Evolutionary conservation across 1,140 invertebrate genomes (phyloP).

Genomic region (Heliconius hermathena): DNA sequence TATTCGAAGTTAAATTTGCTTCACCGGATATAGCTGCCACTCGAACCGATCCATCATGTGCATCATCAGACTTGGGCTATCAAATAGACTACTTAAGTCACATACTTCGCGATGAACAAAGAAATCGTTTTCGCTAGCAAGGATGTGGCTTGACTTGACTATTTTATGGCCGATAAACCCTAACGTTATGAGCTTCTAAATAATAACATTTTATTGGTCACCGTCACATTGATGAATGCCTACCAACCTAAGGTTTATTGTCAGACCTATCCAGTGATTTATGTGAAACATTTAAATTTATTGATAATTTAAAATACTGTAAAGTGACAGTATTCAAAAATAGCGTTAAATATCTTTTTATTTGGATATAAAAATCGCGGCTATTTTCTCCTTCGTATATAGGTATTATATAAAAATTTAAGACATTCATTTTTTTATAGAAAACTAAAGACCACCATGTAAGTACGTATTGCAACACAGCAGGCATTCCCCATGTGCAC

Average conservation of each 20-base stretch:
- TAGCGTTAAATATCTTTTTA: not conserved
- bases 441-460: not conserved
- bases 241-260: slow-evolving; percentile 65
- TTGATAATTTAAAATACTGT: slow-evolving; percentile 56
- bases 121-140: slow-evolving; percentile 51
- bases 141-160: slow-evolving; percentile 58
- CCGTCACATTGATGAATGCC: slow-evolving; percentile 68
- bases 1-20: slow-evolving; percentile 78
- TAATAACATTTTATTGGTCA: slow-evolving; percentile 78
- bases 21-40: slow-evolving; percentile 76
- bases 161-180: slow-evolving; percentile 76
- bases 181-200: slow-evolving; percentile 76
- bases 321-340: not conserved
- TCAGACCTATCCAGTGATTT: slow-evolving; percentile 59
- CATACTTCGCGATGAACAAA: slow-evolving; percentile 44
- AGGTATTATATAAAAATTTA: not conserved
- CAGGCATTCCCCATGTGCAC: slow-evolving; percentile 9
- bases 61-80: slow-evolving; percentile 56
- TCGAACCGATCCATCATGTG: slow-evolving; percentile 73
- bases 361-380: not conserved
- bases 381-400: not conserved
- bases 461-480: slow-evolving; percentile 14
- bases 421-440: not conserved
- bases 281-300: slow-evolving; percentile 66
- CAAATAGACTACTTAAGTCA: slow-evolving; percentile 42